Base-by-base conservation (phyloP, 2,113 vertebrate genomes). In the Phycodurus eques region DNA sequence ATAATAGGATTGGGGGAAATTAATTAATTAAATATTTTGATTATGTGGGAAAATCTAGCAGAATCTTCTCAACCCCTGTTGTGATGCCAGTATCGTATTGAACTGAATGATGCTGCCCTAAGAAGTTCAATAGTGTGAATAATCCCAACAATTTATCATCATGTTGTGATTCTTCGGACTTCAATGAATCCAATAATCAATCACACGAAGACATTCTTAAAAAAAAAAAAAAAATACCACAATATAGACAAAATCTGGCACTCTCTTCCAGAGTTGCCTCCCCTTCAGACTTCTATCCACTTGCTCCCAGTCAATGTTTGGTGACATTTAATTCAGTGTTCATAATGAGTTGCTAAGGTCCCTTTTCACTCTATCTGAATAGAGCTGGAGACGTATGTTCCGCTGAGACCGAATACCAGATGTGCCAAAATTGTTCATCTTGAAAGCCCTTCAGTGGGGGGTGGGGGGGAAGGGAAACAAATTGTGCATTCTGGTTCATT, bases 381-480 rank as follows among this genome's bases (percentile, higher is more conserved):
- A 63, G 61, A 1, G 35, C 61, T 20, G 61, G 19, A 63, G 61
- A 63, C 15, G 14, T 17, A 61, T 43, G 62, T 22, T 43, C 62
- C 8, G 62, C 42, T 43, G 20, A 44, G 62, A 44, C 42, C 20
- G 11, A 44, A 65, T 19, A 22, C 19, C 62, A 65, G 42, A 65
- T 43, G 62, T 65, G 62, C 62, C 62, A 65, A 65, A 44, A 44
- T 3, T 44, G 19, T 46, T 65, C 62, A 65, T 65, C 62, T 44
- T 20, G 35, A 53, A 59, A 49, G 39, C 39, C 33, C n/a, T 46
- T 33, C 33, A 64, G 49, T 64, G 73, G 22, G 68, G 51, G 20
- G 20, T n/a, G n/a, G 19, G 51, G 3, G 46, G 43, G 68, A 72
- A 67, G 57, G 64, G 33, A 73, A 75, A 63, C 43, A 59, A 43